Base-by-base conservation (phyloP, 2,888 invertebrate genomes). In the Tipula lateralis region DNA sequence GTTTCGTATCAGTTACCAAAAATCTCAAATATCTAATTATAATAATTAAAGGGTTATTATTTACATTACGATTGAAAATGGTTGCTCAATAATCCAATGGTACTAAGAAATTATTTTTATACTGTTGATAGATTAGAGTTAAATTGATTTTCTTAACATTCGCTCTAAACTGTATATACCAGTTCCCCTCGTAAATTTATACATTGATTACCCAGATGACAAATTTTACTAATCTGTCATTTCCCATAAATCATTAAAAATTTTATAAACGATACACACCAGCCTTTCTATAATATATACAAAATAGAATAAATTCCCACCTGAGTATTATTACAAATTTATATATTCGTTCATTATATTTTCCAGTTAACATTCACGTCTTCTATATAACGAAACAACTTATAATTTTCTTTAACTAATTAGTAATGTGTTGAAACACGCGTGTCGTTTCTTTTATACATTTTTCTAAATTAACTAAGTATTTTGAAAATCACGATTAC, bases 151-250 rank as follows among this genome's bases (percentile, higher is more conserved):
- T n/a, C n/a, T n/a, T n/a, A n/a, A n/a, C n/a, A n/a, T n/a, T n/a
- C n/a, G n/a, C n/a, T n/a, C n/a, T n/a, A n/a, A n/a, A n/a, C n/a
- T n/a, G n/a, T n/a, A n/a, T n/a, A n/a, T n/a, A n/a, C n/a, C n/a
- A n/a, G n/a, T 39, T 24, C 24, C 19, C 7, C 50, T 66, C 66
- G 9, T 66, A 66, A 39, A 66, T 44, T 16, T 44, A 16, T 4
- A 66, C 24, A 66, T 24, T 66, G 66, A 66, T 19, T 66, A 66
- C 24, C 66, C 24, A 66, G 24, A 66, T 66, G 66, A 66, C 66
- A 66, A 66, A 66, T 66, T 66, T 66, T 9, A 66, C 66, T 66
- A 66, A 66, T 66, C 66, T 66, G 66, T 66, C 66, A 66, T 66
- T 66, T 24, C 24, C 66, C 66, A 66, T 66, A 66, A 66, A 66